These are phyloP conservation scores for Hyles lineata DNA, from an alignment of 2,888 invertebrate genomes.

Conservation along the genomic window DNA sequence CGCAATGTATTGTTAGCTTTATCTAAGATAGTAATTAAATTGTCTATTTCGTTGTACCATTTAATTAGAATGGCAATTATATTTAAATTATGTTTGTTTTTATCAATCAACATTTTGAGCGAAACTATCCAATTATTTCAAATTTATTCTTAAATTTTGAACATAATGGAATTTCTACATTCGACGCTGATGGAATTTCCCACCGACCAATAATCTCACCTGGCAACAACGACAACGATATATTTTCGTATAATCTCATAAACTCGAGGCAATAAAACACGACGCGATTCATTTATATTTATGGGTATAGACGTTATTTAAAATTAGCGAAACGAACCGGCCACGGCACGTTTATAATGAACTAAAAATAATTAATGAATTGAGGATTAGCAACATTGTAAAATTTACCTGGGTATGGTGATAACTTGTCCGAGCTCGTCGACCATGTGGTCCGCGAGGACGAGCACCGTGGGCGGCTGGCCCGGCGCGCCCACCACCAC, in stretches of 20 bases:
- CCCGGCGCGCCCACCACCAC: conserved; percentile 81
- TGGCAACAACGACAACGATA: conserved; percentile 57
- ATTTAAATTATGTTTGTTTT: conserved; percentile 31
- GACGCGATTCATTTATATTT: conserved; percentile 48
- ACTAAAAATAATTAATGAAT: background rate
- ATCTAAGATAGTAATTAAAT: conserved; percentile 20
- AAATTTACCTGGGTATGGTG: conserved; percentile 86
- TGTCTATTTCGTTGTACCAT: background rate
- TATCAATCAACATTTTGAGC: background rate
- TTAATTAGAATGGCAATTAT: conserved; percentile 29
- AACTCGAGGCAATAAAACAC: conserved; percentile 61
- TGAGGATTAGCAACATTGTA: background rate
- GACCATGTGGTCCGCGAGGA: conserved; percentile 89
- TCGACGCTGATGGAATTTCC: conserved; percentile 60
- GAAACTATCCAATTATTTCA: background rate
- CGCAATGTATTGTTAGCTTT: conserved; percentile 23
- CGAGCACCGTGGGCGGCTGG: conserved; percentile 86
- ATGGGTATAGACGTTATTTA: conserved; percentile 45
- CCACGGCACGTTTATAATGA: background rate
- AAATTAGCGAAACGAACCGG: conserved; percentile 40
- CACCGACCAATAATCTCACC: conserved; percentile 56
- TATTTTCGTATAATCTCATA: conserved; percentile 60
- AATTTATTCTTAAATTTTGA: conserved; percentile 21
- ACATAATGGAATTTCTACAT: conserved; percentile 30
- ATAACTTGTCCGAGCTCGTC: conserved; percentile 88